Evolutionary conservation across 2,113 vertebrate species (phyloP), one percentile per base, ranked within the genome.

Genomic region (Notothenia coriiceps): DNA sequence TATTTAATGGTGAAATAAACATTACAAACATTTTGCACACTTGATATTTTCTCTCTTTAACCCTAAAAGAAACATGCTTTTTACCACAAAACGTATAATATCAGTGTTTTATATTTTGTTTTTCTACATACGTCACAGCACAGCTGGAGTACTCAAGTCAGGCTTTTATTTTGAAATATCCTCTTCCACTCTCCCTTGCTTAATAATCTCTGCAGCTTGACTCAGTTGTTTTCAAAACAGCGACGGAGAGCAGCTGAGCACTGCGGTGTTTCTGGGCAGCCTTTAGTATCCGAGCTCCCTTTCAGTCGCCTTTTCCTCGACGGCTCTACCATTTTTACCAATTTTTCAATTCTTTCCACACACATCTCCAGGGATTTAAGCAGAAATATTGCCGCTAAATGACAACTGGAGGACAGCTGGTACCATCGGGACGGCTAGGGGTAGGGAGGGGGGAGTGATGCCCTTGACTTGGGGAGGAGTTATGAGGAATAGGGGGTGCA

Each of bases 401-500:
- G 86, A 66, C 74, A 18, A 70, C 25, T 72, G 77, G 84, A 75
- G 74, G 76, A 76, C 79, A 79, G 90, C 87, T 76, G 83, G 78
- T 78, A 83, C 65, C 71, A 51, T 67, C 59, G 74, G 64, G 18
- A 33, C 8, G 29, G 40, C 20, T 57, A 22, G 29, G 61, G 15
- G 25, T 25, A 29, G 29, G 29, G 1, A 13, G 13, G n/a, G 50
- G 33, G 74, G 47, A 55, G 64, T 56, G 85, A 83, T 92, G 92
- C 85, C 92, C 92, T 93, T 93, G 89, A 91, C 72, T 86, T 54
- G 60, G 56, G 67, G 72, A 77, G 85, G 81, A 69, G 66, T 70
- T 79, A 29, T 61, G n/a, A 35, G 67, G 75, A 57, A 50, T 52
- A 17, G 17, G 51, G 69, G 74, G 68, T 47, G 51, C 54, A 44